phyloP scores from a whole-genome alignment of 1,140 invertebrate genomes.

The Sinonovacula constricta region DNA sequence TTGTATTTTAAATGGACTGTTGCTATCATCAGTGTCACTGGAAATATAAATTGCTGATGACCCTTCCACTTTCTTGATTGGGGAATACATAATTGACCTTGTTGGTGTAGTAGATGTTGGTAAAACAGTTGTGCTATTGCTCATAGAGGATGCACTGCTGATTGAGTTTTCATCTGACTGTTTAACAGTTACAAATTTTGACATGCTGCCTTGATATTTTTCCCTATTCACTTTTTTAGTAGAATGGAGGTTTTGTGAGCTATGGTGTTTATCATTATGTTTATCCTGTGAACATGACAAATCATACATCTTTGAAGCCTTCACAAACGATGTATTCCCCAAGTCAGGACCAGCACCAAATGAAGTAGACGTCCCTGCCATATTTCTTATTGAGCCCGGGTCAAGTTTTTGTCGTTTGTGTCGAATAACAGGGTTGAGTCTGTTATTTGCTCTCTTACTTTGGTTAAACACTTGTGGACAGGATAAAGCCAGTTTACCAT shows the following conservation, averaged over 20 bases:
- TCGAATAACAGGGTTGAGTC: constrained; percentile 54
- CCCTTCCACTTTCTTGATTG: constrained; percentile 41
- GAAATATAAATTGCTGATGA: constrained; percentile 47
- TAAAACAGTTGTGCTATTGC: too few species aligned
- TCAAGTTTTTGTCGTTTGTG: constrained; percentile 24
- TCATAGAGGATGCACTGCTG: too few species aligned
- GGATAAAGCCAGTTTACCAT: constrained; percentile 19
- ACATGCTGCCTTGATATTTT: too few species aligned
- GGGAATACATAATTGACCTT: constrained; percentile 50
- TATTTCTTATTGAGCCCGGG: too few species aligned
- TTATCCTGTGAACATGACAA: too few species aligned
- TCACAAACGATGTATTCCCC: not conserved
- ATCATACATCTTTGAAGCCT: not conserved
- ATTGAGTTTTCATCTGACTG: too few species aligned
- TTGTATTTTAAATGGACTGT: constrained; percentile 15
- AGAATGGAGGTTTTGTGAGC: too few species aligned
- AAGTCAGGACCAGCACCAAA: not conserved
- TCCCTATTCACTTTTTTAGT: too few species aligned
- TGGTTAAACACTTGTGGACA: constrained; percentile 8
- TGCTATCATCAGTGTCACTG: constrained; percentile 30
- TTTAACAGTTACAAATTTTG: too few species aligned
- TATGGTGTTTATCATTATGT: too few species aligned
- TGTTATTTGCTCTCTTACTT: constrained; percentile 54
- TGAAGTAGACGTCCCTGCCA: too few species aligned
- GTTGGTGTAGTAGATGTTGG: too few species aligned